phyloP scores from a whole-genome alignment of 1,140 invertebrate genomes.

The Melitaea cinxia region DNA sequence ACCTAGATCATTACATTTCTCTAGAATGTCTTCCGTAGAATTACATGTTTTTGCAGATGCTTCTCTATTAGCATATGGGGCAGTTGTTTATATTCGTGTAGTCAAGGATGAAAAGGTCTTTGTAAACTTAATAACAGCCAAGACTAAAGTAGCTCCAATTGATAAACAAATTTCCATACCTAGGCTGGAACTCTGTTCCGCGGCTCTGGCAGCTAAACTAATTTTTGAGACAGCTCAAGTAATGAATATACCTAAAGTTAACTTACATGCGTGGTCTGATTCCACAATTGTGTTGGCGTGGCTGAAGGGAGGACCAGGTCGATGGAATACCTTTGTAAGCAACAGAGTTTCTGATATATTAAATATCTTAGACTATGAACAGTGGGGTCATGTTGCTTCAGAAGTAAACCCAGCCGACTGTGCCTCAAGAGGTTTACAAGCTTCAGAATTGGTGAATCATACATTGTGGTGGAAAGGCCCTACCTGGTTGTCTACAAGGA shows the following conservation, averaged over 20 bases:
- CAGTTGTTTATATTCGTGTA: constrained; percentile 40
- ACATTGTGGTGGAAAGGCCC: constrained; percentile 29
- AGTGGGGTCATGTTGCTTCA: constrained; percentile 26
- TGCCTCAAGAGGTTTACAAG: constrained; percentile 17
- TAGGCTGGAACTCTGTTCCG: constrained; percentile 60
- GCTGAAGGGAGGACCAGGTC: constrained; percentile 29
- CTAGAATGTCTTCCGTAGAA: constrained; percentile 16
- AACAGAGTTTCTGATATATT: constrained; percentile 32
- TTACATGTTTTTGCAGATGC: constrained; percentile 48
- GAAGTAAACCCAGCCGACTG: constrained; percentile 29
- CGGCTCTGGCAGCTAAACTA: constrained; percentile 45
- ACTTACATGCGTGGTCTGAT: constrained; percentile 60
- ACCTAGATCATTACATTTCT: constrained; percentile 13
- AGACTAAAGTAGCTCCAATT: constrained; percentile 56
- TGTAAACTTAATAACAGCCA: constrained; percentile 46
- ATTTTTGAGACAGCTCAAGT: constrained; percentile 40
- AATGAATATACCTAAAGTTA: constrained; percentile 46
- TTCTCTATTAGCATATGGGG: constrained; percentile 40
- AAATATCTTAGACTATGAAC: constrained; percentile 16
- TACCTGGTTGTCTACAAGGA: not conserved
- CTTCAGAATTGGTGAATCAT: not conserved
- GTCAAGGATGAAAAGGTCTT: constrained; percentile 18
- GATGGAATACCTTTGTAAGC: constrained; percentile 38
- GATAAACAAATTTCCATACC: constrained; percentile 54
- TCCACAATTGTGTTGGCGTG: constrained; percentile 68